Evolutionary conservation across 2,113 vertebrate species (phyloP).

Genomic region (Aramus guarauna): DNA sequence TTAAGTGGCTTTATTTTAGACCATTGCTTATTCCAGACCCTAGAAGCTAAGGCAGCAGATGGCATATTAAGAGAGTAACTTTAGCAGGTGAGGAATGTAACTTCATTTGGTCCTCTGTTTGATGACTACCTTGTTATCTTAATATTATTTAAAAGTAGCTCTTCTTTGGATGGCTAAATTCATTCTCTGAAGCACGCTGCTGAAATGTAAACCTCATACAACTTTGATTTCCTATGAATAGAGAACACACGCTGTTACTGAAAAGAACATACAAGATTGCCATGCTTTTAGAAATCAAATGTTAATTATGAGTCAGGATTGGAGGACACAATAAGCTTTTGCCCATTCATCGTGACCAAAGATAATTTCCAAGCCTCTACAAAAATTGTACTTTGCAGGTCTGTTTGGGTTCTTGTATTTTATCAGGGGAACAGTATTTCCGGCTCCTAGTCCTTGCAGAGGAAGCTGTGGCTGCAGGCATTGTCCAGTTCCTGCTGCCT

Average conservation of each 20-base stretch:
- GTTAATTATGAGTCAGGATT: constrained; percentile 33
- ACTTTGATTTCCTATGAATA: constrained; percentile 58
- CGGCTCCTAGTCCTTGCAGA: neutral
- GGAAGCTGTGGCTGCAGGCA: neutral
- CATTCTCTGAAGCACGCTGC: neutral
- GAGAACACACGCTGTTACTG: constrained; percentile 55
- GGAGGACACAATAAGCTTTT: neutral
- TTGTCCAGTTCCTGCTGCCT: neutral
- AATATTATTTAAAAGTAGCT: constrained; percentile 17
- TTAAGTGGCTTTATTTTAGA: neutral
- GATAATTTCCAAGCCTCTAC: neutral
- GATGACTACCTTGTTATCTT: neutral
- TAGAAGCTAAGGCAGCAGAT: neutral
- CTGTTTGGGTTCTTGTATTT: neutral
- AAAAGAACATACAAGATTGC: constrained; percentile 57
- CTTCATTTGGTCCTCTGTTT: neutral
- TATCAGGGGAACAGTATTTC: neutral
- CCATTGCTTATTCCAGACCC: neutral
- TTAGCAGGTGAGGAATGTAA: neutral
- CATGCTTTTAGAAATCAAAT: constrained; percentile 41
- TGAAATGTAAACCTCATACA: constrained; percentile 48
- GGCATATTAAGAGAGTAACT: neutral
- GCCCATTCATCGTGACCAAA: neutral
- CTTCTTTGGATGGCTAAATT: constrained; percentile 35
- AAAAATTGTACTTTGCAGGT: neutral